Base-by-base conservation (phyloP, 2,113 vertebrate genomes). In the Herpailurus yagouaroundi region DNA sequence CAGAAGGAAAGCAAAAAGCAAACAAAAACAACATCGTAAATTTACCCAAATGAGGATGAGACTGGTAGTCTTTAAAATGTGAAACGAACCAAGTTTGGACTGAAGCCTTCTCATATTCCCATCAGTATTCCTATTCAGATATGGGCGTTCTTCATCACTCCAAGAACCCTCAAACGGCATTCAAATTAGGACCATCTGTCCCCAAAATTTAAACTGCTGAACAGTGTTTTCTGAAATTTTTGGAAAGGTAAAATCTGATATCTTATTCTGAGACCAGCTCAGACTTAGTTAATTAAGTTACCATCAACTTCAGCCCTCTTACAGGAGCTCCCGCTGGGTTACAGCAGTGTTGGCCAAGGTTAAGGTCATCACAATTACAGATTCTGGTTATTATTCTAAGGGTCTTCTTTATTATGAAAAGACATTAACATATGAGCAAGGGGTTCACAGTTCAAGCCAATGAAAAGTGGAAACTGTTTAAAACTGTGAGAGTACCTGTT, bases 141-240 rank as follows among this genome's bases (percentile, higher is more conserved):
- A 36, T 18, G 29, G 36, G 33, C 48, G 87, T 86, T 86, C 38
- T 90, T 94, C 48, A 38, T 29, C 80, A 16, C 27, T 79, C 31
- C 15, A 87, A 68, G n/a, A 90, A 77, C 31, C 55, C 80, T 89
- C 31, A 81, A 66, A 86, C 16, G 63, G 27, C 45, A 71, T 83
- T 94, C 79, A 91, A 93, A 66, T 95, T 91, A 91, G 89, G 82
- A 94, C 19, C 45, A 64, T 94, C n/a, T 93, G 64, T 64, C 38
- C 19, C 25, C 33, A 3, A 48, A 76, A 66, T 84, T 76, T 81
- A 93, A 96, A 60, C 50, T 89, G 41, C 48, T 95, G 23, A 36
- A 15, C 31, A 71, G 5, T 57, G 21, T 85, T 76, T 73, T 80
- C 74, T 73, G 60, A 93, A 83, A 86, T 19, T 55, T 92, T 95